These are phyloP conservation scores for Hermodice carunculata DNA, from an alignment of 2,888 invertebrate species.

Conservation along the genomic window DNA sequence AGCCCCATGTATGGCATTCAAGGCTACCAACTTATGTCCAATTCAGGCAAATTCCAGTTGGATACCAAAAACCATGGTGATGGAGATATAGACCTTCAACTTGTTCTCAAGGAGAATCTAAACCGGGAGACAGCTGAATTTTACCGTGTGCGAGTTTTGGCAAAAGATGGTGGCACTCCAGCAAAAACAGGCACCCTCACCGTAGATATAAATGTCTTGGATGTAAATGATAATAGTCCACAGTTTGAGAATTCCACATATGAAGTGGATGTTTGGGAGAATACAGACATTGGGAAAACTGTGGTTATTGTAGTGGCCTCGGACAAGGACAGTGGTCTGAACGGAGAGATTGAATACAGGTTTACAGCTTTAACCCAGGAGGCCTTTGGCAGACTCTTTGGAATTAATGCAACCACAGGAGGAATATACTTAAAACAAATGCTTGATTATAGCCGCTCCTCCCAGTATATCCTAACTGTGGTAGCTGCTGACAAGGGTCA, in stretches of 20 bases:
- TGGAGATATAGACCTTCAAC: constrained; percentile 14
- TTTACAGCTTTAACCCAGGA: constrained; percentile 7
- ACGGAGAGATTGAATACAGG: constrained; percentile 15
- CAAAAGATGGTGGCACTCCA: constrained; percentile 14
- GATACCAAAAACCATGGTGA: constrained; percentile 6
- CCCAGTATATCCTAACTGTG: constrained; percentile 12
- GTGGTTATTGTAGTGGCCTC: constrained; percentile 7
- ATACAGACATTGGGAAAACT: constrained; percentile 7
- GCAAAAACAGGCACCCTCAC: constrained; percentile 5
- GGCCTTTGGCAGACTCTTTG: constrained; percentile 10
- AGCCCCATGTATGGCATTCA: constrained; percentile 11
- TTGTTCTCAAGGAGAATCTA: constrained; percentile 5
- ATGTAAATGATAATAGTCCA: constrained; percentile 22
- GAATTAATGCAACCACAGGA: constrained; percentile 15
- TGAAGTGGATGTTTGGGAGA: constrained; percentile 9
- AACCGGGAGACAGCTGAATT: constrained; percentile 12
- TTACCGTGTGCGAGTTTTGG: constrained; percentile 14
- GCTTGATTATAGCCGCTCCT: constrained; percentile 11
- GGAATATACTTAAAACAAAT: constrained; percentile 11
- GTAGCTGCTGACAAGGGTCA: constrained; percentile 13
- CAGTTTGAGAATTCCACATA: constrained; percentile 11
- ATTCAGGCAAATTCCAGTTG: constrained; percentile 17
- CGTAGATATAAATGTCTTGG: constrained; percentile 15
- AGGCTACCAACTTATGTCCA: constrained; percentile 1
- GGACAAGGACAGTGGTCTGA: constrained; percentile 15